Base-by-base conservation (phyloP, 2,113 vertebrate genomes). In the Strigops habroptila region DNA sequence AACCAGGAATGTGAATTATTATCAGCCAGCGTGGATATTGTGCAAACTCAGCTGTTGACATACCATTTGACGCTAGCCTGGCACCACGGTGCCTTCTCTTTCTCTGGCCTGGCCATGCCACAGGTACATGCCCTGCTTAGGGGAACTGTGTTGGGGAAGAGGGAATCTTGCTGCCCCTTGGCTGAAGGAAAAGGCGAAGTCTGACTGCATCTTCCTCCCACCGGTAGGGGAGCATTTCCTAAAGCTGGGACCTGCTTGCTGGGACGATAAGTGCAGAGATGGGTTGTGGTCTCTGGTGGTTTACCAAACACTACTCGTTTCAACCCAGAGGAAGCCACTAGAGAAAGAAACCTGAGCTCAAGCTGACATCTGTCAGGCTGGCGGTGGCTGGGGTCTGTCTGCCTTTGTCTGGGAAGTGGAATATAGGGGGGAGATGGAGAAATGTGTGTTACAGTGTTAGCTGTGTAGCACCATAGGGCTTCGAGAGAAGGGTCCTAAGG, bases 391-490 rank as follows among this genome's bases (percentile, higher is more conserved):
- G 24, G 8, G 18, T 25, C 80, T 59, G 39, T 7, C 49, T 39
- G 55, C 41, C 62, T 22, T 43, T 6, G 18, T 9, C 75, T 9
- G 46, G 57, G 57, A 12, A 28, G 31, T 0, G 7, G 7, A 35
- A 1, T 5, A 7, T 2, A 3, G 31, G 4, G n/a, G 39, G 30
- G 14, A 52, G 48, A 25, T 39, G 81, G 10, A 33, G 70, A 55
- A 39, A 12, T 4, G 70, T 1, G 7, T 28, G 23, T 25, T 17
- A 4, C 1, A 5, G 1, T 1, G 2, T 19, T 8, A 9, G 11
- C 27, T 7, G 7, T 31, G 33, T 10, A 41, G 59, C 59, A 18
- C 35, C 7, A 1, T 0, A 0, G 60, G 49, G 30, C 44, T 55
- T 35, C 0, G 23, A 4, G 64, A 55, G 39, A 31, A 63, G n/a